Evolutionary conservation across 2,797 vertebrate species (phyloP), one percentile per base, ranked within the genome.

Genomic region (Harpagifer antarcticus): DNA sequence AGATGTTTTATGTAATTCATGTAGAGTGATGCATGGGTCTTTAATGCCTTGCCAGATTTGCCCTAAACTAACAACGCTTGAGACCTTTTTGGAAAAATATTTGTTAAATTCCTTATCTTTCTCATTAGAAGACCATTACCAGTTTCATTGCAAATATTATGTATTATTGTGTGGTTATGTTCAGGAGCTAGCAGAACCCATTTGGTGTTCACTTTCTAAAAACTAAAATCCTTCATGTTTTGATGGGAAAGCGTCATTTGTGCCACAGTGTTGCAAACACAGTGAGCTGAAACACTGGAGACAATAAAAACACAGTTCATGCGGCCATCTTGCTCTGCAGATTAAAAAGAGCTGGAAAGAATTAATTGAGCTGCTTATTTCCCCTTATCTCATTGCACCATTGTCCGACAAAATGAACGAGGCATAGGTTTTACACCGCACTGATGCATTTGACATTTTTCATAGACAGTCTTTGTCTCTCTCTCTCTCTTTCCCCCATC

Each of bases 371-470:
- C 80, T 85, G 27, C 67, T 86, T 67, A 77, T 79, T 71, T 76
- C 27, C 57, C 65, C 78, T 84, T 73, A 89, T 89, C 85, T 82
- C 9, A 48, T 68, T 43, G 49, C 66, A 57, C 74, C 53, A 84
- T 81, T 88, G 72, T 86, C 43, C 57, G 63, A 65, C 63, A 77
- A 79, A 84, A 82, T 84, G 49, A 90, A 64, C 72, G 73, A 82
- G 73, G 87, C 65, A 54, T 64, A 75, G 20, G 66, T 78, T 86
- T 88, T 73, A 73, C 23, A 84, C 57, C 55, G 74, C 47, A 56
- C 49, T 52, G 33, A 47, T 72, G 53, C 53, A 62, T 85, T 58
- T 61, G 11, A 68, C 72, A 81, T 82, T 67, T 72, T 52, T 55
- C 68, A 72, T 14, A 43, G 66, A 6, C 56, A 14, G 9, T 13